Base-by-base conservation (phyloP, 2,113 vertebrate genomes). In the Hirundichthys speculiger region DNA sequence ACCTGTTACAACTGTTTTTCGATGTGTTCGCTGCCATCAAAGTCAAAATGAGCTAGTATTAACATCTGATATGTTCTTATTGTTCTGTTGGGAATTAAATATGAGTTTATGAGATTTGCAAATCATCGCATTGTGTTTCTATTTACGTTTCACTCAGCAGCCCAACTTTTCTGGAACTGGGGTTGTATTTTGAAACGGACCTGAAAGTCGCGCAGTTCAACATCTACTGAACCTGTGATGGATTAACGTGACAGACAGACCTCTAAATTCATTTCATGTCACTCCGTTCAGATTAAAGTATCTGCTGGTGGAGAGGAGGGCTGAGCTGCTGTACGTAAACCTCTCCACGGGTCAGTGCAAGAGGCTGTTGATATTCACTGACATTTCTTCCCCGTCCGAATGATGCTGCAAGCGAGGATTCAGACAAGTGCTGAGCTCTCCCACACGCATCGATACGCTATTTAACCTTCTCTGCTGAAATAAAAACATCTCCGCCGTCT, bases 311-410 rank as follows among this genome's bases (percentile, higher is more conserved):
- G 52, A 41, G 49, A 42, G 64, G 53, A 46, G 47, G 43, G 64
- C 73, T 79, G 63, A 64, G 74, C 61, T 71, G 54, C 71, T 41
- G 19, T 50, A 60, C 45, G 27, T n/a, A n/a, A n/a, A n/a, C 63
- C 42, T 68, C 27, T 46, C 58, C 52, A 34, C 34, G 63, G 74
- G 85, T 84, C 80, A 79, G 16, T 52, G 72, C 57, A 82, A 46
- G 60, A 13, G 58, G 58, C 57, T 57, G 64, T 49, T 76, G 69
- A 86, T 79, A 80, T 77, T 74, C 59, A 63, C 64, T 69, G 75
- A 74, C 78, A 84, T 88, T 77, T 87, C 58, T 78, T 71, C 69
- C 70, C 71, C 59, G 69, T 69, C 64, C 34, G 52, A 74, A 63
- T 67, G 39, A 86, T 73, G 69, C 19, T 73, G 48, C 49, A 64